phyloP scores from a whole-genome alignment of 2,888 invertebrate species.

The Volucella zonaria region DNA sequence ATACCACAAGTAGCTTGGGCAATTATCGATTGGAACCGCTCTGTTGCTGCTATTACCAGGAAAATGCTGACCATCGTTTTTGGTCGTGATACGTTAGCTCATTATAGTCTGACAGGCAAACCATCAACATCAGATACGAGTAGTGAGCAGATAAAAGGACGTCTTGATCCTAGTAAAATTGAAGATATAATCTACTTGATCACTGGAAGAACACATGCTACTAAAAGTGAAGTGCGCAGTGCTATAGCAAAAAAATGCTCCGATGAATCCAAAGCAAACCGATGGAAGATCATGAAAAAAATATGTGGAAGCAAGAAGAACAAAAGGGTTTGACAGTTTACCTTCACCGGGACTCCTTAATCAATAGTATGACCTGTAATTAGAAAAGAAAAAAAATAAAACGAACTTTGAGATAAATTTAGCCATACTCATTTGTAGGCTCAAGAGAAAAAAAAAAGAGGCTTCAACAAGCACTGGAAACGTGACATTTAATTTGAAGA shows the following conservation, averaged over 20 bases:
- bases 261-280: constrained; percentile 84
- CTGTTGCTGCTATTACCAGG: constrained; percentile 84
- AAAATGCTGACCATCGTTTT: constrained; percentile 84
- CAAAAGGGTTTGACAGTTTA: no score
- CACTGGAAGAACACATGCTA: constrained; percentile 83
- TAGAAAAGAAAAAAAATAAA: not conserved
- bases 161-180: constrained; percentile 83
- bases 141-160: constrained; percentile 78
- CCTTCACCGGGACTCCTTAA: not conserved
- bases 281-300: not conserved
- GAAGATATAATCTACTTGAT: constrained; percentile 85
- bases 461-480: no score
- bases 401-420: no score
- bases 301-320: not conserved
- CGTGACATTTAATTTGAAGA: no score
- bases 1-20: constrained; percentile 80
- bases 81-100: constrained; percentile 84
- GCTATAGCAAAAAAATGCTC: constrained; percentile 85
- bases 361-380: not conserved
- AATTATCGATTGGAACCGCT: constrained; percentile 83
- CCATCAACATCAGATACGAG: constrained; percentile 83
- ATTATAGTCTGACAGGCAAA: constrained; percentile 85
- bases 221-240: constrained; percentile 84
- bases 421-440: no score
- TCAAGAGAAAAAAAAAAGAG: no score